Conservation (phyloP, 2,797 vertebrate genomes). For the Prunella strophiata region DNA sequence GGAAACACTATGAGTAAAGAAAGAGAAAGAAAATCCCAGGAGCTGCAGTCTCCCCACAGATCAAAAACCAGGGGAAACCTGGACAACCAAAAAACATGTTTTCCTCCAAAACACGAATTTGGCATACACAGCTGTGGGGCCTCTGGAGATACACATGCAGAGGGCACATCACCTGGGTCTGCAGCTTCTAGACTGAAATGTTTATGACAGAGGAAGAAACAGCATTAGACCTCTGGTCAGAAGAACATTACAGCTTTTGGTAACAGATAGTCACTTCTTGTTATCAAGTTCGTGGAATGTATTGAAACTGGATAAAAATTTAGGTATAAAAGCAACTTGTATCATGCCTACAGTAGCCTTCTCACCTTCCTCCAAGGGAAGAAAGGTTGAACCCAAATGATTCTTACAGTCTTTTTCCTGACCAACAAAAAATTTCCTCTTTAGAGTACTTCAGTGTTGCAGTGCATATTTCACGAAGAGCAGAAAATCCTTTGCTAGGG, state of each 20-base stretch:
- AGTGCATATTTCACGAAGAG: not conserved
- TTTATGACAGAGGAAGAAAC: not conserved
- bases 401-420: not conserved
- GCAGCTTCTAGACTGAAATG: not conserved
- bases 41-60: not conserved
- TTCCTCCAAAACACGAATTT: accelerated
- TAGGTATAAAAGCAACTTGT: not conserved
- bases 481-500: not conserved
- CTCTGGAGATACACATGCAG: not conserved
- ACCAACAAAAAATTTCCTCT: not conserved
- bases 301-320: not conserved
- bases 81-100: not conserved
- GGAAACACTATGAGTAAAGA: not conserved
- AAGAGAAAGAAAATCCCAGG: not conserved
- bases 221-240: not conserved
- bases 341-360: not conserved
- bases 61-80: not conserved
- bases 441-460: not conserved
- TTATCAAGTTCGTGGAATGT: not conserved
- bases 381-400: not conserved
- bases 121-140: not conserved
- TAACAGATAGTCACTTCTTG: not conserved
- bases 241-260: not conserved
- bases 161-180: accelerated
- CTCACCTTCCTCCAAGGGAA: not conserved